Percentiles rank a stretch among this genome's conserved stretches.
phyloP scores from a whole-genome alignment of 1,140 invertebrate genomes.

The Acromyrmex heyeri region DNA sequence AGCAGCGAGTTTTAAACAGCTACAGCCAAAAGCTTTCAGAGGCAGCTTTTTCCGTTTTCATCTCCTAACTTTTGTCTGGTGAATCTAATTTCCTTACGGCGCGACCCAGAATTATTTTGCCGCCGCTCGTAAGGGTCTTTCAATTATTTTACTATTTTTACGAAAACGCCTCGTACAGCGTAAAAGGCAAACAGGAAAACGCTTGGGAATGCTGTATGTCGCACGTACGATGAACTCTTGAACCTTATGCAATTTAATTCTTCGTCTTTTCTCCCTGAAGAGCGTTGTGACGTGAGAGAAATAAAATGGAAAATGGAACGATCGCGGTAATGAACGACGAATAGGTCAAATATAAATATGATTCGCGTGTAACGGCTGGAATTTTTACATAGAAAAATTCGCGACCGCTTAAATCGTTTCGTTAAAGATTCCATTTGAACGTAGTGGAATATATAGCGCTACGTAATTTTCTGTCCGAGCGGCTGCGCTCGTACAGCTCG shows the following conservation, averaged over 20 bases:
- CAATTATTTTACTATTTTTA: conserved; percentile 50
- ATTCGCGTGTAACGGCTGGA: neutral
- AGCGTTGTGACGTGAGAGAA: neutral
- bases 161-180: conserved; percentile 4
- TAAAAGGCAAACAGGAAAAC: conserved; percentile 18
- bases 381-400: conserved; percentile 32
- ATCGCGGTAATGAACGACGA: conserved; percentile 18
- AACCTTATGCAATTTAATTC: conserved; percentile 26
- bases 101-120: conserved; percentile 30
- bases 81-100: conserved; percentile 60
- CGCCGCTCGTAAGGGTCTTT: conserved; percentile 13
- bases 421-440: conserved; percentile 74
- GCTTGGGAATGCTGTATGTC: conserved; percentile 9
- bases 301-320: conserved; percentile 17
- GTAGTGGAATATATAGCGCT: conserved; percentile 62
- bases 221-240: conserved; percentile 27
- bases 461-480: conserved; percentile 72
- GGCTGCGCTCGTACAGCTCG: conserved; percentile 58
- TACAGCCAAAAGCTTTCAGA: conserved; percentile 67
- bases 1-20: conserved; percentile 41
- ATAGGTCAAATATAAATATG: conserved; percentile 46
- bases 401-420: conserved; percentile 63
- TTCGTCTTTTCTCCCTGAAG: neutral
- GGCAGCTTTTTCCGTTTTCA: conserved; percentile 57
- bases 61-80: conserved; percentile 50